A percentile compares a stretch with the other conserved stretches of the same genome.
Evolutionary conservation across 1,140 invertebrate species (phyloP).

Genomic region (Drosophila sulfurigaster): DNA sequence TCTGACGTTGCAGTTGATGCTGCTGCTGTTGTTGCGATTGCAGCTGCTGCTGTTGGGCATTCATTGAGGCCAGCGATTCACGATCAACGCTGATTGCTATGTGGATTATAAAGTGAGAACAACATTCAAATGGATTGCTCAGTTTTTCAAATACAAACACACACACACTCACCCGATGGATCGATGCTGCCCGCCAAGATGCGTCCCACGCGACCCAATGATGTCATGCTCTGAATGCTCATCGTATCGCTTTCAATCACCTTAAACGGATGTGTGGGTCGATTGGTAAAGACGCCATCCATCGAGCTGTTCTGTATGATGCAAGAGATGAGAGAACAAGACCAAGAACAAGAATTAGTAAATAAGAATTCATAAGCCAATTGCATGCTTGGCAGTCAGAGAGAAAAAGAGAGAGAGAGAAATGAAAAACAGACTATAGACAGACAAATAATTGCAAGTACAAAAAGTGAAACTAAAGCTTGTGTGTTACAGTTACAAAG

Average conservation of each 20-base stretch:
- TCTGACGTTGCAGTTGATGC: conserved; percentile 42
- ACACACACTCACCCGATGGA: conserved; percentile 82
- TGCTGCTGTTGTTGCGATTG: conserved; percentile 41
- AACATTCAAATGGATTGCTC: conserved; percentile 28
- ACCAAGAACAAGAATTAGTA: conserved; percentile 24
- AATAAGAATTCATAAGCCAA: conserved; percentile 19
- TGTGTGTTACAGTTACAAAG: conserved; percentile 21
- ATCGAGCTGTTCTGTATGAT: conserved; percentile 84
- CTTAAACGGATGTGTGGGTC: conserved; percentile 89
- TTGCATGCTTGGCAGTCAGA: background rate
- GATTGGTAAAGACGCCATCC: conserved; percentile 87
- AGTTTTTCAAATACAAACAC: conserved; percentile 3
- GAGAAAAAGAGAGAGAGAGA: background rate
- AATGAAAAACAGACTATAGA: conserved; percentile 21
- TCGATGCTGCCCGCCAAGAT: conserved; percentile 89
- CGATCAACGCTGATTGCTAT: conserved; percentile 80
- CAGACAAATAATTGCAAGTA: conserved; percentile 2
- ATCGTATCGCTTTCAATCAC: conserved; percentile 94
- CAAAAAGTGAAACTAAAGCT: conserved; percentile 15
- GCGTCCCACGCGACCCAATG: conserved; percentile 91
- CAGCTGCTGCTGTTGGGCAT: conserved; percentile 44
- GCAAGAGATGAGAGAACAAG: conserved; percentile 7
- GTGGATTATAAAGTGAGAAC: conserved; percentile 5
- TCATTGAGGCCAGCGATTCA: conserved; percentile 76
- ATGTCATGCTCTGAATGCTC: conserved; percentile 94